Percentiles rank a stretch among this genome's conserved stretches.
Evolutionary conservation across 2,113 vertebrate species (phyloP).

Genomic region (Oreochromis aureus): DNA sequence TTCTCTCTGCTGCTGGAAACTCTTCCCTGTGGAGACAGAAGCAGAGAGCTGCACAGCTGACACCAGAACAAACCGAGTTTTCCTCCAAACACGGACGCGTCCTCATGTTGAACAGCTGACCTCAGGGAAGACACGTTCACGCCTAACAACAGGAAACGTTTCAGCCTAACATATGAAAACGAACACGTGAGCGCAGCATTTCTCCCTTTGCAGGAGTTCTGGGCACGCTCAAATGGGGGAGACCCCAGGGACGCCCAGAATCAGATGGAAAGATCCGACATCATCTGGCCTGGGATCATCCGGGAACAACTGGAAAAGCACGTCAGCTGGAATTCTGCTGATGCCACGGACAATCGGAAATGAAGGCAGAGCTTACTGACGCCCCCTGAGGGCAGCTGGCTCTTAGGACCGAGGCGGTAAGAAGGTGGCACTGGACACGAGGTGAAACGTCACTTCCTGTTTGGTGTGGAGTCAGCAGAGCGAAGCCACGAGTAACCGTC

Average conservation of each 20-base stretch:
- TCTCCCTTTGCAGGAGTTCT: not conserved
- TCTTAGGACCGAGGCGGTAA: not conserved
- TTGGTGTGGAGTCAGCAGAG: not conserved
- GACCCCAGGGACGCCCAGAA: not conserved
- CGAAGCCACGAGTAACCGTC: not conserved
- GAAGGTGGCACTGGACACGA: not conserved
- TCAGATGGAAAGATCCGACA: not conserved
- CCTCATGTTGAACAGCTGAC: rapidly evolving
- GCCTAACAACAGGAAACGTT: rapidly evolving
- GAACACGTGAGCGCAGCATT: rapidly evolving
- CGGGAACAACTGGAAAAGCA: not conserved
- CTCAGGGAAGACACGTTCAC: not conserved
- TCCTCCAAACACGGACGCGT: not conserved
- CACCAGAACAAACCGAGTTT: rapidly evolving
- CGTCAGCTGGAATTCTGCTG: not conserved
- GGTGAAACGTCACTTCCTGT: not conserved
- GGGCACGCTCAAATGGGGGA: not conserved
- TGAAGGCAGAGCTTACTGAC: rapidly evolving
- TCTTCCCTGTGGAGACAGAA: slow-evolving; percentile 79
- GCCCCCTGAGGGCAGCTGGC: rapidly evolving
- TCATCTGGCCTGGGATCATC: not conserved
- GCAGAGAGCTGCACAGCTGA: not conserved
- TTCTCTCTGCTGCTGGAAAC: slow-evolving; percentile 98
- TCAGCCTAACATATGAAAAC: not conserved
- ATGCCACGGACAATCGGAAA: not conserved